These are phyloP conservation scores for Neuroterus valhalla DNA, from an alignment of 1,140 invertebrate species.

Conservation along the genomic window DNA sequence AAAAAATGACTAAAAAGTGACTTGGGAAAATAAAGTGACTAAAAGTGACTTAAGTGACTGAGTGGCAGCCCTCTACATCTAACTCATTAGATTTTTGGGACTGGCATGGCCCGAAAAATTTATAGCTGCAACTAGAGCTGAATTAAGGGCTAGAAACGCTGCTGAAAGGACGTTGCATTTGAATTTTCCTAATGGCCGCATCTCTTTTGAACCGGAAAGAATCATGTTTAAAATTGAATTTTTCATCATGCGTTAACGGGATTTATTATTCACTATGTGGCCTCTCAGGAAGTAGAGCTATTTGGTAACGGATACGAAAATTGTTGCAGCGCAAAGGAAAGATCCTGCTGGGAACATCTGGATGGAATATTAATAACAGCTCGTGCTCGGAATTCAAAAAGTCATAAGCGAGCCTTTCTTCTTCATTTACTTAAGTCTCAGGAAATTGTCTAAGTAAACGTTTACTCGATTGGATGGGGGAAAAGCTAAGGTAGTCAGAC, in stretches of 20 bases:
- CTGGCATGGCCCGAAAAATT: no score
- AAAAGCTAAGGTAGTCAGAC: not conserved
- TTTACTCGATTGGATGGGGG: not conserved
- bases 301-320: not conserved
- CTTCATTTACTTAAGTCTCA: not conserved
- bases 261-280: constrained; percentile 10
- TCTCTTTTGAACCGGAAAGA: constrained; percentile 1
- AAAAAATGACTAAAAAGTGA: no score
- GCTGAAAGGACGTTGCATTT: not conserved
- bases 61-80: no score
- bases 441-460: constrained; percentile 11
- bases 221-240: constrained; percentile 8
- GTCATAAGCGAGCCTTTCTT: not conserved
- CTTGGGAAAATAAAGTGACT: no score
- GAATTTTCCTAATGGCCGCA: not conserved
- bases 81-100: no score
- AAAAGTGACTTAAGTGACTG: no score
- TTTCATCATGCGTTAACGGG: not conserved
- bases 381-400: constrained; percentile 11
- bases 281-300: not conserved
- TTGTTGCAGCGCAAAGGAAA: constrained; percentile 19
- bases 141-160: not conserved
- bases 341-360: constrained; percentile 6
- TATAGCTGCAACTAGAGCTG: no score
- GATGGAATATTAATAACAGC: constrained; percentile 6